phyloP scores from a whole-genome alignment of 2,888 invertebrate species.

The Polymixis flavicincta region DNA sequence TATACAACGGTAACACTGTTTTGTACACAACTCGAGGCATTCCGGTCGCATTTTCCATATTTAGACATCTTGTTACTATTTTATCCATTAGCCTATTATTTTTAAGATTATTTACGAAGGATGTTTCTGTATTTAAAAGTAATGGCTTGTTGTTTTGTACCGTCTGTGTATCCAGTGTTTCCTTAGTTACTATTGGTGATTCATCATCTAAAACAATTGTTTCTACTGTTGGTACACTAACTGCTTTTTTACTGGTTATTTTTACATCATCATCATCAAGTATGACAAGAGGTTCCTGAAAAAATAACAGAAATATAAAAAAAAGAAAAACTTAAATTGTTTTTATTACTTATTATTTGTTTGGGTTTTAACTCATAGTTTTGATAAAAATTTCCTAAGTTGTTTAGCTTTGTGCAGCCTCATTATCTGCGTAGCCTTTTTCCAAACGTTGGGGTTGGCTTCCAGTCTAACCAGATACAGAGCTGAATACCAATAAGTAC shows the following conservation, averaged over 20 bases:
- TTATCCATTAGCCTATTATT: conserved; percentile 72
- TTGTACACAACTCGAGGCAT: conserved; percentile 76
- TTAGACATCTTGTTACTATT: conserved; percentile 74
- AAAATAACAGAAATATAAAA: not conserved
- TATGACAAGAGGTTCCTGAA: conserved; percentile 44
- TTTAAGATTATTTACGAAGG: conserved; percentile 49
- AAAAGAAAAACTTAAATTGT: not conserved
- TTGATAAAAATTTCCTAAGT: no score
- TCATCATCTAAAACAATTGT: conserved; percentile 58
- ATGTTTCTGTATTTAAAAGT: conserved; percentile 25
- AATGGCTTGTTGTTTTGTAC: not conserved
- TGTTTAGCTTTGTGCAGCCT: no score
- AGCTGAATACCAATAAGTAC: no score
- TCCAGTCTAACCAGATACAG: no score
- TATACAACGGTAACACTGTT: conserved; percentile 73
- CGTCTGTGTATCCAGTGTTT: not conserved
- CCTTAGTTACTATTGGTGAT: not conserved
- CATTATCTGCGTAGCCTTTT: no score
- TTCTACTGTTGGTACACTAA: not conserved
- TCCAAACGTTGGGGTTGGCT: no score
- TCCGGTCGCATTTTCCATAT: conserved; percentile 70
- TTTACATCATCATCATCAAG: conserved; percentile 44
- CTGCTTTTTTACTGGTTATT: not conserved
- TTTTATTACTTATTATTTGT: no score
- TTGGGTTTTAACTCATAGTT: no score